Conservation (phyloP, 2,797 vertebrate genomes). For the Silurus lanzhouensis region DNA sequence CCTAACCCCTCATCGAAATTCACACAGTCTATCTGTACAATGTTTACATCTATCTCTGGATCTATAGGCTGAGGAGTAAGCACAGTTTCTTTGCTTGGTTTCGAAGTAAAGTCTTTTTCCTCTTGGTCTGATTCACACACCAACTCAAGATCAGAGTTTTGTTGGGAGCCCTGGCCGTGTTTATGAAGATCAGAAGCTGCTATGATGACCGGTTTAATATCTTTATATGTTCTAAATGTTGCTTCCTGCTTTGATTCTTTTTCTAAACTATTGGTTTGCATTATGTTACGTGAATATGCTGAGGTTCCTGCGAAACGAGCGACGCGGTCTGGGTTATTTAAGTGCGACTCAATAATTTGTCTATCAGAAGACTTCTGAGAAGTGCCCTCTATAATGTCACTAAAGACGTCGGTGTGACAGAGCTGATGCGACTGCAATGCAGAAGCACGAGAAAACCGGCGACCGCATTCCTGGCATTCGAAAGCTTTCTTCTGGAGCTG, state of each 20-base stretch:
- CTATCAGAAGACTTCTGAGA: conserved; percentile 15
- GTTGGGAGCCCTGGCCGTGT: conserved; percentile 58
- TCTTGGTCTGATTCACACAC: conserved; percentile 77
- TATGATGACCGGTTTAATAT: conserved; percentile 73
- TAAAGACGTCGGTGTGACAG: conserved; percentile 71
- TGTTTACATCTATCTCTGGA: conserved; percentile 71
- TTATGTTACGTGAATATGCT: conserved; percentile 38
- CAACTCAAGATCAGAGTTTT: conserved; percentile 72
- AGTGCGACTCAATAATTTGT: conserved; percentile 46
- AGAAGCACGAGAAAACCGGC: conserved; percentile 77
- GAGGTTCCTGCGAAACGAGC: conserved; percentile 27
- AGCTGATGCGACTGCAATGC: conserved; percentile 79
- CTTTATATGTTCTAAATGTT: conserved; percentile 66
- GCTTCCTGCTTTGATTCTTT: conserved; percentile 50
- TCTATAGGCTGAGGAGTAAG: conserved; percentile 53
- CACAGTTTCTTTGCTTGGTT: conserved; percentile 36
- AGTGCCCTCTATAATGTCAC: conserved; percentile 62
- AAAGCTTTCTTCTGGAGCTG: conserved; percentile 81
- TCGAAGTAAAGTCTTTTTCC: conserved; percentile 51
- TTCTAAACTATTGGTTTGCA: conserved; percentile 29
- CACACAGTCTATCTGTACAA: conserved; percentile 74
- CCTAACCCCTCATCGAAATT: conserved; percentile 48
- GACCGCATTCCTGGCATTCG: conserved; percentile 76
- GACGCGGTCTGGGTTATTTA: conserved; percentile 43
- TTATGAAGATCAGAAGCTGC: conserved; percentile 64